Evolutionary conservation across 2,888 invertebrate genomes (phyloP), one percentile per base, ranked within the genome.

Genomic region (Periphyllus acericola): DNA sequence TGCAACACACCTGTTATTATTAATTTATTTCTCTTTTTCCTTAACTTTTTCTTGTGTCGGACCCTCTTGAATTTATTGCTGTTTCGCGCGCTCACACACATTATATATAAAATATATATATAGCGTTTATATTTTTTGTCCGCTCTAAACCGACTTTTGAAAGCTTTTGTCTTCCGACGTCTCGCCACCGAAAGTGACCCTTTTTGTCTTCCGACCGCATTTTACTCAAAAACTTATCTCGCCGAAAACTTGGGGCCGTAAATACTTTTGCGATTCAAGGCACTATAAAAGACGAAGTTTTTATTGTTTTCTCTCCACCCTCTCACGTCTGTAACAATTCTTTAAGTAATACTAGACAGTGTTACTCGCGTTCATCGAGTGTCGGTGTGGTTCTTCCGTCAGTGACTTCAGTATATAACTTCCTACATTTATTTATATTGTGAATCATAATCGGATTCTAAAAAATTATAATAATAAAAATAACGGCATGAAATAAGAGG

Each of bases 51-150:
- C 46, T 46, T 32, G 66, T 66, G 40, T 75, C 79, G 86, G 86
- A 60, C 79, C 80, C 80, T 87, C 40, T 25, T 80, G 72, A 87
- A 87, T 87, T 87, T 87, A 87, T 87, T 60, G 86, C 86, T n/a
- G 36, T 79, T 80, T 80, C 80, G 71, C n/a, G 52, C 29, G n/a
- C 21, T 46, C 74, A 55, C 74, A 75, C 29, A 29, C 66, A 75
- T 75, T 74, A 32, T 32, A 55, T 86, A 76, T 60, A 81, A n/a
- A 60, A 66, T 80, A 81, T 71, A 81, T 71, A 81, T 81, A 40
- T 68, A 29, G 0, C 17, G 40, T 55, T 34, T 74, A 72, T 74
- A 32, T 55, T 74, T 60, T 83, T 66, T 60, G 75, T 76, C 83
- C 55, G 75, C 75, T 84, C 75, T 76, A 76, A 84, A 76, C 83